These are phyloP conservation scores for Gulo gulo DNA, from an alignment of 2,113 vertebrate genomes.

Conservation along the genomic window DNA sequence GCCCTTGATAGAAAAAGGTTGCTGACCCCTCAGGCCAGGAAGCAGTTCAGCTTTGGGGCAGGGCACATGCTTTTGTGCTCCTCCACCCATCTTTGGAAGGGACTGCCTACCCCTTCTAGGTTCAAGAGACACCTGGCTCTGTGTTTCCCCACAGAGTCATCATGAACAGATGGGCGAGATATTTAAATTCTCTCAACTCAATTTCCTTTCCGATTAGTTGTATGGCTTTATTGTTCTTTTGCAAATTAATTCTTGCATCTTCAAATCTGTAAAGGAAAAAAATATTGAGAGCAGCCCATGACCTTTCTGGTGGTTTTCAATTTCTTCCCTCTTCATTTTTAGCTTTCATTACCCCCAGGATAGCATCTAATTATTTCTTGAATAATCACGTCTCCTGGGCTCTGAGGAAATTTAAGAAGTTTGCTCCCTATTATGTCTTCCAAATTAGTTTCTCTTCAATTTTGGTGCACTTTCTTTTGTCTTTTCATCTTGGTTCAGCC, in stretches of 20 bases:
- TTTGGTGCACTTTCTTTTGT: conserved; percentile 68
- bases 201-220: conserved; percentile 38
- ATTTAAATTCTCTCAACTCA: background rate
- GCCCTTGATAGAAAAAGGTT: background rate
- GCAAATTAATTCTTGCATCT: conserved; percentile 60
- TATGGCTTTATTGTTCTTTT: conserved; percentile 34
- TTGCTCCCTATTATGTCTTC: conserved; percentile 72
- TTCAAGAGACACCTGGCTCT: background rate
- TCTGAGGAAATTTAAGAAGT: conserved; percentile 69
- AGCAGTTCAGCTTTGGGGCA: background rate
- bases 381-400: conserved; percentile 74
- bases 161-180: background rate
- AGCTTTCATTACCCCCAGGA: conserved; percentile 68
- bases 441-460: conserved; percentile 75
- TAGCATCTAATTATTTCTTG: conserved; percentile 78
- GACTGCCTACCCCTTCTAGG: background rate
- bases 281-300: conserved; percentile 31
- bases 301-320: conserved; percentile 65
- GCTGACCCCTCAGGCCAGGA: background rate
- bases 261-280: conserved; percentile 37
- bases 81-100: background rate
- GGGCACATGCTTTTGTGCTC: background rate
- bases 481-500: conserved; percentile 77
- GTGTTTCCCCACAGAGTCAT: background rate
- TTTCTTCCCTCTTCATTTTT: conserved; percentile 71